Conservation (phyloP, 2,797 vertebrate genomes). For the Melopsittacus undulatus region DNA sequence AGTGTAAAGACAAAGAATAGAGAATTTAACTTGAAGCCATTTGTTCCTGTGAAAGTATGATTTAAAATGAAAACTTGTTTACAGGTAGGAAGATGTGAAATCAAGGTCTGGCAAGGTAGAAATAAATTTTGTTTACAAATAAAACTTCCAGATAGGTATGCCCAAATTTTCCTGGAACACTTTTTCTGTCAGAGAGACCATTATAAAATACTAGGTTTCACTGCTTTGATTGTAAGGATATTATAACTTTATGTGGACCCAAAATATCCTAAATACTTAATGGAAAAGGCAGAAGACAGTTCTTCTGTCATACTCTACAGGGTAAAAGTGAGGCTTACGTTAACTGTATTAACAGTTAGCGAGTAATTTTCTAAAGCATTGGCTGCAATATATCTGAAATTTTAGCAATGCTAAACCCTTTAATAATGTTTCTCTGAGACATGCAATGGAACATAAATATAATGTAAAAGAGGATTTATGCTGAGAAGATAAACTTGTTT, state of each 20-base stretch:
- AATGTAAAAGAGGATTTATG: not conserved
- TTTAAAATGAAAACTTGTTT: conserved; percentile 13
- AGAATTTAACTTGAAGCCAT: not conserved
- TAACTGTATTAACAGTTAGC: not conserved
- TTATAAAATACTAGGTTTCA: not conserved
- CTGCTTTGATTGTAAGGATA: not conserved
- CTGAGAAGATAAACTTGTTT: not conserved
- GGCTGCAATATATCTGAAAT: not conserved
- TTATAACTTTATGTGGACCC: not conserved
- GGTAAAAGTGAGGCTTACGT: not conserved
- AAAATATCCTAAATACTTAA: not conserved
- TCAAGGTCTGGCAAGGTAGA: not conserved
- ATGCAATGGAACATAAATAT: not conserved
- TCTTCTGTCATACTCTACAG: not conserved
- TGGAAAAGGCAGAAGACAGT: not conserved
- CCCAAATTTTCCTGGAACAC: not conserved
- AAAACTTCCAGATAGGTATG: not conserved
- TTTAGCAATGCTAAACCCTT: not conserved
- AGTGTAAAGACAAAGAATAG: not conserved
- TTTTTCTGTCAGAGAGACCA: not conserved
- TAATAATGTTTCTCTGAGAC: not conserved
- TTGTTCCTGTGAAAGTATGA: not conserved
- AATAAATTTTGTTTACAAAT: not conserved
- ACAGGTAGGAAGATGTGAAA: not conserved
- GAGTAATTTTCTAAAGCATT: not conserved